Percentiles rank a stretch among this genome's conserved stretches.
phyloP scores from a whole-genome alignment of 1,140 invertebrate genomes.

The Diabrotica virgifera region DNA sequence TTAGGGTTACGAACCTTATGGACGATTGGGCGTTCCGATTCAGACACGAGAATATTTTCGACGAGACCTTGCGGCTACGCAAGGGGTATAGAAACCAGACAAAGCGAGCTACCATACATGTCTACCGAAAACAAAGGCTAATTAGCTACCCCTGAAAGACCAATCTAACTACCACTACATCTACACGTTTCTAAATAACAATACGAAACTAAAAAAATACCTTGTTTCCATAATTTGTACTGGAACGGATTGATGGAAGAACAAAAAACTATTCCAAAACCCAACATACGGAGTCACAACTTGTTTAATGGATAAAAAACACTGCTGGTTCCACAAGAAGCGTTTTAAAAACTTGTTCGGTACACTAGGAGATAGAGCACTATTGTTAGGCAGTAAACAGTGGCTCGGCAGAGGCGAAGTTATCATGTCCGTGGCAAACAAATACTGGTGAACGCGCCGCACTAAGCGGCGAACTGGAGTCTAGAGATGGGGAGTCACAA shows the following conservation, averaged over 20 bases:
- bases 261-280: conserved; percentile 42
- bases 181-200: neutral
- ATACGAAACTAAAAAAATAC: conserved; percentile 23
- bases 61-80: neutral
- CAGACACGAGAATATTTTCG: neutral
- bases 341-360: conserved; percentile 36
- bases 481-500: conserved; percentile 1
- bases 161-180: no score
- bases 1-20: conserved; percentile 10
- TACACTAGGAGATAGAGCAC: conserved; percentile 19
- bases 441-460: conserved; percentile 39
- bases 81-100: neutral
- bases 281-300: conserved; percentile 42
- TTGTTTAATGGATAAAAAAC: conserved; percentile 39
- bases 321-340: conserved; percentile 40
- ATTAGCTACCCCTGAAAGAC: no score
- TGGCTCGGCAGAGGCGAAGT: conserved; percentile 40
- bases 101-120: no score
- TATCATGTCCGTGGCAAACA: conserved; percentile 46
- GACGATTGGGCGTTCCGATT: neutral
- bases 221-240: conserved; percentile 41
- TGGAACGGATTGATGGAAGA: conserved; percentile 31
- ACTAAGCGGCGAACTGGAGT: neutral
- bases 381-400: conserved; percentile 39
- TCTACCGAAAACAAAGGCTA: no score